phyloP scores from a whole-genome alignment of 2,888 invertebrate species.

The Drosophila paranaensis region DNA sequence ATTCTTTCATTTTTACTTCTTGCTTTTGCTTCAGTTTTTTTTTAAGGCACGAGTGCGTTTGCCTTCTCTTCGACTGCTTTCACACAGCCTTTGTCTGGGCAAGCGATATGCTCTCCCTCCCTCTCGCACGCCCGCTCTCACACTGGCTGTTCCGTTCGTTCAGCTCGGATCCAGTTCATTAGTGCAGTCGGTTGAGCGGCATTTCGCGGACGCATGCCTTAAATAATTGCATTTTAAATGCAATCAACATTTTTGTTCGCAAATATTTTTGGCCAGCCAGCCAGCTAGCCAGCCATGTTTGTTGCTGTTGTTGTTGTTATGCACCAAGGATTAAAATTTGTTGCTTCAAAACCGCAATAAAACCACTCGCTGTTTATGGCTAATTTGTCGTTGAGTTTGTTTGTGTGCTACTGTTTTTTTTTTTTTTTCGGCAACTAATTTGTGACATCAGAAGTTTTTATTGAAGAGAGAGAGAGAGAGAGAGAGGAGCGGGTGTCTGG shows the following conservation, averaged over 20 bases:
- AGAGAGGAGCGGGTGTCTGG: not conserved
- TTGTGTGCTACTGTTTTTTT: not conserved
- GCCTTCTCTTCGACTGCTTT: conserved; percentile 2
- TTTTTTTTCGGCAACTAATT: conserved; percentile 38
- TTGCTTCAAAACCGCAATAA: conserved; percentile 35
- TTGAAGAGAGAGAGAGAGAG: not conserved
- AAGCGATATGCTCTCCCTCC: not conserved
- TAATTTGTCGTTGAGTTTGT: conserved; percentile 54
- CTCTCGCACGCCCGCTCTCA: not conserved
- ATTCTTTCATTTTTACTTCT: conserved; percentile 28
- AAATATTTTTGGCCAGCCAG: conserved; percentile 29
- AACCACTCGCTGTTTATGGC: conserved; percentile 41
- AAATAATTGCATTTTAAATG: conserved; percentile 81
- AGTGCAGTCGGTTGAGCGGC: conserved; percentile 75
- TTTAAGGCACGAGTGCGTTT: conserved; percentile 56
- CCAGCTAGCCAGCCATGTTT: conserved; percentile 1
- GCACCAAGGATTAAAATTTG: conserved; percentile 53
- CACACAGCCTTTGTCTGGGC: conserved; percentile 25
- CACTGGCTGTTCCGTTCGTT: not conserved
- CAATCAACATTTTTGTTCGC: conserved; percentile 64
- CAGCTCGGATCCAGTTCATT: conserved; percentile 67
- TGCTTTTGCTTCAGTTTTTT: conserved; percentile 1
- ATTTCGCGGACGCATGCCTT: conserved; percentile 77
- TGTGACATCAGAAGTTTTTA: conserved; percentile 34
- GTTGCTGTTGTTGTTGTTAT: not conserved